Percentiles rank a stretch among this genome's conserved stretches.
These are phyloP conservation scores for Macrobrachium rosenbergii DNA, from an alignment of 1,140 invertebrate genomes.

Conservation along the genomic window DNA sequence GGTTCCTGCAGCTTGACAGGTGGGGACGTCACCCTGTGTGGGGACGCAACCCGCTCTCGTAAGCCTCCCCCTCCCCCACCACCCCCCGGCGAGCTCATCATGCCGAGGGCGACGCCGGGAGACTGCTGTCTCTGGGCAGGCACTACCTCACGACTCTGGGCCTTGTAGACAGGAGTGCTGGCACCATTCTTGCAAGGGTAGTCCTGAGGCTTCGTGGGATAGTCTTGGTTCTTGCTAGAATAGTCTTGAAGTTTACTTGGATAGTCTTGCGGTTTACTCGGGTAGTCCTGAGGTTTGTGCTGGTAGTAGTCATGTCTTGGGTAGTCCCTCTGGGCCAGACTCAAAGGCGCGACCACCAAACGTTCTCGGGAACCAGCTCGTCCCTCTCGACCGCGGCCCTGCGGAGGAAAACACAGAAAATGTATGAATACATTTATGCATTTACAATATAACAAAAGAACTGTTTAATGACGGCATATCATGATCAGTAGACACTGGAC, in stretches of 20 bases:
- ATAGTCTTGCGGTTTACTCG: slow-evolving; percentile 59
- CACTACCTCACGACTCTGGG: slow-evolving; percentile 66
- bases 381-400: slow-evolving; percentile 49
- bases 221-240: slow-evolving; percentile 59
- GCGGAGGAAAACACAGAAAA: background rate
- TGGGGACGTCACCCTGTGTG: slow-evolving; percentile 58
- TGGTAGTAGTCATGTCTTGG: slow-evolving; percentile 63
- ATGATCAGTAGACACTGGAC: too few relatives aligned
- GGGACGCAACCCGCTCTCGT: slow-evolving; percentile 58
- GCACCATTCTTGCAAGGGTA: slow-evolving; percentile 55
- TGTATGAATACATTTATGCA: background rate
- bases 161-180: slow-evolving; percentile 60
- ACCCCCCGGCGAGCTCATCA: slow-evolving; percentile 34
- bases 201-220: slow-evolving; percentile 61
- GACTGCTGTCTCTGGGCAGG: slow-evolving; percentile 61
- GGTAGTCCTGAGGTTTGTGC: slow-evolving; percentile 62
- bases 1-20: slow-evolving; percentile 58
- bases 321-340: slow-evolving; percentile 56
- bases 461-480: too few relatives aligned
- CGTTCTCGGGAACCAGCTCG: slow-evolving; percentile 48
- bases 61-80: slow-evolving; percentile 24
- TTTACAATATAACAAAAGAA: background rate
- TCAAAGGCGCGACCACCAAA: slow-evolving; percentile 34
- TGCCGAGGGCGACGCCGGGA: slow-evolving; percentile 43
- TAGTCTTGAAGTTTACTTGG: slow-evolving; percentile 60